Evolutionary conservation across 2,113 vertebrate species (phyloP), one percentile per base, ranked within the genome.

Genomic region (Dipodomys merriami): DNA sequence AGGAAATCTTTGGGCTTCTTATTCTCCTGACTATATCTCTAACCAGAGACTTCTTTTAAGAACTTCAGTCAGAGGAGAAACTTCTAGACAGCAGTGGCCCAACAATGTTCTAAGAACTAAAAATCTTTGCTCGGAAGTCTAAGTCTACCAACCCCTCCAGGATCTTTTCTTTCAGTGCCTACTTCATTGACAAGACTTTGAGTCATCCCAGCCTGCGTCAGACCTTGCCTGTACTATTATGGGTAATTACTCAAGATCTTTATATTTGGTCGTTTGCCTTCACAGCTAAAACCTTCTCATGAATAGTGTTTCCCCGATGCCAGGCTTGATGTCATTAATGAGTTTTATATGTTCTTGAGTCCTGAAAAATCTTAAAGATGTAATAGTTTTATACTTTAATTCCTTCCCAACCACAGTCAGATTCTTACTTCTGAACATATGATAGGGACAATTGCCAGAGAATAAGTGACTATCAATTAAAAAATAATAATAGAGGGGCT

Each of bases 341-440:
- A 18, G 0, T 76, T 95, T 72, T 49, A 13, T 77, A 27, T 39
- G 53, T 60, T 60, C 10, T 73, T 35, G 3, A 79, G 18, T 60
- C 15, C 27, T 35, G 30, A 13, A 84, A 88, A 88, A 79, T 80
- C 88, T 29, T 72, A 72, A 83, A 68, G 39, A 64, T 88, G n/a
- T 1, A 76, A 25, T 9, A 85, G 25, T 19, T 57, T 57, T 74
- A 27, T 33, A 13, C 86, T 91, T 49, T 86, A 88, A 86, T 23
- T 53, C 29, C 7, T 91, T 81, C 2, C 91, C 57, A 83, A 49
- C 46, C 86, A n/a, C 64, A 57, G 27, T 65, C 65, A 64, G 9
- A 35, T 53, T 85, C 85, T 89, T 60, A 82, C 23, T 81, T 91
- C 53, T 94, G 83, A 80, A 22, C 33, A n/a, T 74, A 65, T 78